phyloP scores from a whole-genome alignment of 2,888 invertebrate genomes.

The Selenia dentaria region DNA sequence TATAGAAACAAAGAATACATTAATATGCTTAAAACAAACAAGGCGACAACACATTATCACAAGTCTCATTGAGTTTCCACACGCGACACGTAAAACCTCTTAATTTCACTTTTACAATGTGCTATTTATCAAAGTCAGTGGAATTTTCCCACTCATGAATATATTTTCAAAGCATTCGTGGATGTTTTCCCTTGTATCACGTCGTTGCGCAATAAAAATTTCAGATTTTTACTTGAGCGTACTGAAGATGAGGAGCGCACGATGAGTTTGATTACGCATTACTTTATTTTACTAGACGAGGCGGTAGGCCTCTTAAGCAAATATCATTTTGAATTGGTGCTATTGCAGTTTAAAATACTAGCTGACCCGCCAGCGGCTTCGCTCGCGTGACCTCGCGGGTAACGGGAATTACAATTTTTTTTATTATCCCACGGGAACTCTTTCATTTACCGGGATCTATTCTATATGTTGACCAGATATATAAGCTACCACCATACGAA shows the following conservation, averaged over 20 bases:
- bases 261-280: not conserved
- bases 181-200: conserved; percentile 21
- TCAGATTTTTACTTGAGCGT: conserved; percentile 28
- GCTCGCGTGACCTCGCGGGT: too few relatives aligned
- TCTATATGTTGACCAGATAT: too few relatives aligned
- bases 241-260: not conserved
- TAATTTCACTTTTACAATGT: conserved; percentile 34
- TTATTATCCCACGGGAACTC: too few relatives aligned
- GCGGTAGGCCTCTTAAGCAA: too few relatives aligned
- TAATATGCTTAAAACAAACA: not conserved
- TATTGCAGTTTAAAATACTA: too few relatives aligned
- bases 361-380: too few relatives aligned
- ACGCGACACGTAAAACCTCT: conserved; percentile 35
- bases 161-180: conserved; percentile 16
- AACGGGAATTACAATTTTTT: too few relatives aligned
- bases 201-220: conserved; percentile 28
- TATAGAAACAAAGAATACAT: too few relatives aligned
- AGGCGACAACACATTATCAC: not conserved
- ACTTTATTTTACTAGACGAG: too few relatives aligned
- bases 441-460: too few relatives aligned
- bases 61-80: conserved; percentile 3
- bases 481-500: too few relatives aligned
- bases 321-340: too few relatives aligned
- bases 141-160: conserved; percentile 24
- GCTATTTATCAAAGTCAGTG: conserved; percentile 35